Evolutionary conservation across 2,888 invertebrate species (phyloP).

Genomic region (Branchipolynoe longqiensis): DNA sequence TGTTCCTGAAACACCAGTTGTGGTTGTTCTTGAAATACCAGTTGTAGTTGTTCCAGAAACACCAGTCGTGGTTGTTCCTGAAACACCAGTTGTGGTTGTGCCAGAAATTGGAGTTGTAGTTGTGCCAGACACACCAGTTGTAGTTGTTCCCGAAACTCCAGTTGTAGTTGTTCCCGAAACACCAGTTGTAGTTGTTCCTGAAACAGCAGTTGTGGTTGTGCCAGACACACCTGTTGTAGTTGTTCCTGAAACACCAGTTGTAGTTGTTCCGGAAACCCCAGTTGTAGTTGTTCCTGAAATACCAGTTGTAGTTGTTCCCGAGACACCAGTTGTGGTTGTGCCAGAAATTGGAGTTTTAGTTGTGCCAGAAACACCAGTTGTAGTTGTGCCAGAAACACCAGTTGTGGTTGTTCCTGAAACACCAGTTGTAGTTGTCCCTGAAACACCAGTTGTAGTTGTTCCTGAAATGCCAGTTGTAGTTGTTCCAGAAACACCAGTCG

Average conservation of each 20-base stretch:
- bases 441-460: background rate
- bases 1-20: background rate
- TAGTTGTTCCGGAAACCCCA: background rate
- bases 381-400: too few species aligned
- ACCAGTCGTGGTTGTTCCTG: background rate
- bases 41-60: background rate
- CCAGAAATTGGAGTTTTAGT: background rate
- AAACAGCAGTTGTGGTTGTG: background rate
- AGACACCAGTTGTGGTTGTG: background rate
- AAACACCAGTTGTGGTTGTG: background rate
- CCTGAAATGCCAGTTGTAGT: too few species aligned
- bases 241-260: background rate
- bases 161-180: background rate
- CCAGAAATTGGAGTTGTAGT: too few species aligned
- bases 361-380: background rate
- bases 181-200: background rate
- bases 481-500: too few species aligned
- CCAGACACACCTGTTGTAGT: constrained; percentile 7
- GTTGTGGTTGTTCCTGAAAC: constrained; percentile 13
- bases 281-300: background rate
- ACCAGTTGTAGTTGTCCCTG: background rate
- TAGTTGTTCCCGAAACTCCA: constrained; percentile 6
- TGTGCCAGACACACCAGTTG: constrained; percentile 7
- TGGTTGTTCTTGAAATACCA: background rate
- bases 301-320: background rate